Evolutionary conservation across 2,888 invertebrate genomes (phyloP), one percentile per base, ranked within the genome.

Genomic region (Synergus itoensis): DNA sequence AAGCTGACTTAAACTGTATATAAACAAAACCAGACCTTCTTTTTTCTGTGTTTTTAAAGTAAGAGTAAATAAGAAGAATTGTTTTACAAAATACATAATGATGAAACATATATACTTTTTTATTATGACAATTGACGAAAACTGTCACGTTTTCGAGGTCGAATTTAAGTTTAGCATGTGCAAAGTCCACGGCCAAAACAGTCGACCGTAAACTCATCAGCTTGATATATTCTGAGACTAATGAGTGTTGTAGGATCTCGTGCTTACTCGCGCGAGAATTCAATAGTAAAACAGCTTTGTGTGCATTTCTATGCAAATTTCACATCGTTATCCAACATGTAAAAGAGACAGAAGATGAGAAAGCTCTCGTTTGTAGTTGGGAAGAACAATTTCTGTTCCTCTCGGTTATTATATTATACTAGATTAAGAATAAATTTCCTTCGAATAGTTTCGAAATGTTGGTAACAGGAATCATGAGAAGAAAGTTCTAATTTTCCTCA

Each of bases 401-500:
- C n/a, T 2, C 9, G 8, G 36, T 36, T 36, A 36, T 53, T 16
- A 9, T 53, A 18, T 53, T 18, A n/a, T 53, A 3, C 28, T 2
- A 53, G 16, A 53, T 53, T 53, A 53, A n/a, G 5, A 36, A 36
- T 36, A 5, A 36, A 36, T 36, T 36, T 7, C 36, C 36, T 36
- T 36, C 3, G 36, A 36, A 36, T 36, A 36, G 36, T 36, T 5
- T 36, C 36, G 36, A 7, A 36, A 36, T 36, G 36, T 36, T 36
- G 36, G 36, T 36, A 5, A 36, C 36, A 36, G 36, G 36, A 36
- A 36, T 5, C 36, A 36, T 36, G 36, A 36, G 5, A 53, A 53
- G 69, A 73, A 73, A 73, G 73, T 73, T 36, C 36, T 16, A 69
- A 69, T 45, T 69, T 69, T 69, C 69, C 28, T 48, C n/a, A 69